Evolutionary conservation across 2,888 invertebrate genomes (phyloP).

Genomic region (Margaritifera margaritifera): DNA sequence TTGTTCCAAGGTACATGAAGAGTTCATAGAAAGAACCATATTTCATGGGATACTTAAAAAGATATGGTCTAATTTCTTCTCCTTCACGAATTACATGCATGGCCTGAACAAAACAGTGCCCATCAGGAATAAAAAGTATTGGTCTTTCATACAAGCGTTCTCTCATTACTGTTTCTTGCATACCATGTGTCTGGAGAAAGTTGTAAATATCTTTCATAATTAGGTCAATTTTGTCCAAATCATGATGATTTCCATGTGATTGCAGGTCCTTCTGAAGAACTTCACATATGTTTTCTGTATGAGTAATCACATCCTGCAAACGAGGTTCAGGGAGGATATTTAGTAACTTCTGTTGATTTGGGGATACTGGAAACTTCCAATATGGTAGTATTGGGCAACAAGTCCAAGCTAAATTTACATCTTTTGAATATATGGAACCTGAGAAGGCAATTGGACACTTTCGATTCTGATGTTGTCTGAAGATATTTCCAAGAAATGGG

Average conservation of each 20-base stretch:
- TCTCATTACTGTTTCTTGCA: background rate
- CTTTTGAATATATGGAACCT: no score
- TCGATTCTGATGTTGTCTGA: background rate
- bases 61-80: constrained; percentile 14
- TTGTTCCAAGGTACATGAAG: constrained; percentile 15
- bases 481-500: background rate
- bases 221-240: background rate
- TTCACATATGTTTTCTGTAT: constrained; percentile 15
- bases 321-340: constrained; percentile 5
- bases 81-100: constrained; percentile 1
- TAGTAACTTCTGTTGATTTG: background rate
- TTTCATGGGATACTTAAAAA: constrained; percentile 7
- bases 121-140: constrained; percentile 18
- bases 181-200: background rate
- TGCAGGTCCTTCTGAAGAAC: constrained; percentile 3
- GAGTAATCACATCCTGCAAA: constrained; percentile 5
- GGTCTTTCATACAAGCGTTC: constrained; percentile 3
- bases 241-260: background rate
- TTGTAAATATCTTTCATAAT: background rate
- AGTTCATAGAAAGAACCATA: constrained; percentile 5
- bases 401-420: no score
- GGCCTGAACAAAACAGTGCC: constrained; percentile 28
- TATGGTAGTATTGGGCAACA: no score
- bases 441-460: no score
- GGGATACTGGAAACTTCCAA: no score